These are phyloP conservation scores for Allygus modestus DNA, from an alignment of 2,888 invertebrate genomes.

Conservation along the genomic window DNA sequence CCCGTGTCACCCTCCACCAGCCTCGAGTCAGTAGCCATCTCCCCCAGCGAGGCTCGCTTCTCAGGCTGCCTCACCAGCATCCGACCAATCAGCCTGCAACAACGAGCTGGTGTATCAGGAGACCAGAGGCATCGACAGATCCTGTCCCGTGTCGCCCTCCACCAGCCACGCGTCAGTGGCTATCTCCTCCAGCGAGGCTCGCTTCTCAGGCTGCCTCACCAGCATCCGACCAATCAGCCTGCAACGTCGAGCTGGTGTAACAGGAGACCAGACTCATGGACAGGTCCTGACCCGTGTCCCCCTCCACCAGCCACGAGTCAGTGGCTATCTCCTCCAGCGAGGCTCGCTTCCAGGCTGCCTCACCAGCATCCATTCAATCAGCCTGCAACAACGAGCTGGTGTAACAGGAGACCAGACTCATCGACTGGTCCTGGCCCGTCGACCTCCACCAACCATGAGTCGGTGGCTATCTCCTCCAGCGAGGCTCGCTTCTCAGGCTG, in stretches of 20 bases:
- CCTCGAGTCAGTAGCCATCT: constrained; percentile 94
- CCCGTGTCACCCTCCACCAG: constrained; percentile 78
- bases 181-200: constrained; percentile 93
- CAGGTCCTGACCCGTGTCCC: constrained; percentile 77
- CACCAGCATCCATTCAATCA: constrained; percentile 96
- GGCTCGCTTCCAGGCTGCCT: constrained; percentile 95
- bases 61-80: constrained; percentile 97
- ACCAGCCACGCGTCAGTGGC: constrained; percentile 91
- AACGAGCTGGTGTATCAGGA: constrained; percentile 82
- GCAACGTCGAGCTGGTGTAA: constrained; percentile 75
- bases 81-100: constrained; percentile 87
- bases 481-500: constrained; percentile 95
- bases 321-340: constrained; percentile 91
- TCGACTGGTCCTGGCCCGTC: constrained; percentile 77
- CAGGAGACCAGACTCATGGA: constrained; percentile 90
- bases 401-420: constrained; percentile 93
- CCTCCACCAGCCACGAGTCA: constrained; percentile 88
- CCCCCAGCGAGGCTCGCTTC: constrained; percentile 90
- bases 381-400: constrained; percentile 78
- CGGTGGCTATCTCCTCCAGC: constrained; percentile 90
- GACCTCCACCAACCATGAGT: constrained; percentile 87
- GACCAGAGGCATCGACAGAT: constrained; percentile 86
- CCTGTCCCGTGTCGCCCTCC: constrained; percentile 76
- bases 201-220: constrained; percentile 93
- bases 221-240: constrained; percentile 96